Base-by-base conservation (phyloP, 2,113 vertebrate species). In the Elachura formosa region DNA sequence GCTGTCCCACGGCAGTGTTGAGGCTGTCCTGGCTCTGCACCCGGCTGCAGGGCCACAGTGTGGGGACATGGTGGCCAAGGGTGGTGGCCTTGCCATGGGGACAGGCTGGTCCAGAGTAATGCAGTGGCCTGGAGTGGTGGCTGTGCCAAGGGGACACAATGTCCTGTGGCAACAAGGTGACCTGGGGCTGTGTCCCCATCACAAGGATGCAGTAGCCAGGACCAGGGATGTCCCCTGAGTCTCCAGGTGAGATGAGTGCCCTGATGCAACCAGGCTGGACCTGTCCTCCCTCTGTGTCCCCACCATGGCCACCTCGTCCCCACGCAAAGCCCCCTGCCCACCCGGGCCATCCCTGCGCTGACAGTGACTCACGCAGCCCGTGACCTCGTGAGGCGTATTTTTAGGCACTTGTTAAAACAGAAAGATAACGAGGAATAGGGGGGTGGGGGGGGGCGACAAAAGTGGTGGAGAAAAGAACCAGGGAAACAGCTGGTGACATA, bases 371-470 rank as follows among this genome's bases (percentile, higher is more conserved):
- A 91, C 41, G 3, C 69, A 92, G 93, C 84, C 76, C 5, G 28
- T 89, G 90, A 88, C 95, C 94, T 83, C 69, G 31, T 7, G 0
- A 78, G 66, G 84, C 23, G 21, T 91, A 91, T 94, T 96, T 95
- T 91, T 95, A 93, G 87, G 90, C 9, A 0, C 94, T 95, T 34
- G 48, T 96, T 96, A 95, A 81, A 94, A 83, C 61, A 63, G 86
- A 89, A 64, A 58, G 75, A 84, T 87, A 94, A 95, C 8, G 49
- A 58, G 52, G 13, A 56, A 56, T 15, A 5, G 16, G 41, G 26
- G 5, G 40, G 9, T 13, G 59, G 29, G 8, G 10, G 15, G 16
- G 38, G 21, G 13, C 1, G 5, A 18, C 19, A 18, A 71, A 63
- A 54, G 28, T 5, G 38, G 34, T 9, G 31, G 68, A 38, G 89